phyloP scores from a whole-genome alignment of 37 sponge, comb jelly and placozoan species.

The Crambe crambe region DNA sequence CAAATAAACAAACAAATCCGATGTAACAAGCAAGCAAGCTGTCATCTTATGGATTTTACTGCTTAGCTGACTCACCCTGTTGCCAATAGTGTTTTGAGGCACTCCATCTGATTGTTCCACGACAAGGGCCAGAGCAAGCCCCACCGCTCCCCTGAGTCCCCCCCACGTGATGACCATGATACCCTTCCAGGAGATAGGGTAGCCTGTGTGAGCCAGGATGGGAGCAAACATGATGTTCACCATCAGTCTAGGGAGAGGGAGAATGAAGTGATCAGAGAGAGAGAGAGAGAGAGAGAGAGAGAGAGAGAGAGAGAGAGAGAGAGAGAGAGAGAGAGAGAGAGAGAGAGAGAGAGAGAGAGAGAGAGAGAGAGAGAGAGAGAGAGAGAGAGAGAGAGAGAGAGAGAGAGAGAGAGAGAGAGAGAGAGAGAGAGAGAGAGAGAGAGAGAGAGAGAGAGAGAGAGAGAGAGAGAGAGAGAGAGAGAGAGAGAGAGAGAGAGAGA shows the following conservation, averaged over 20 bases:
- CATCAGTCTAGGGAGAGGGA: slow-evolving; percentile 41
- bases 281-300: neutral
- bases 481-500: too few species aligned
- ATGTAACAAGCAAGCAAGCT: too few species aligned
- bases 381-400: too few species aligned
- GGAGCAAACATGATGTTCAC: slow-evolving; percentile 48
- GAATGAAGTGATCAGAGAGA: neutral
- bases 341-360: slow-evolving; percentile 11
- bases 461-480: too few species aligned
- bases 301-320: slow-evolving; percentile 18
- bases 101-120: slow-evolving; percentile 72
- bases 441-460: too few species aligned
- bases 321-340: slow-evolving; percentile 6
- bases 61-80: slow-evolving; percentile 72
- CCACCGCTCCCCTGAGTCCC: slow-evolving; percentile 92
- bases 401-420: too few species aligned
- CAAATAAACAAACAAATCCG: too few species aligned
- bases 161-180: slow-evolving; percentile 86
- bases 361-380: slow-evolving; percentile 1
- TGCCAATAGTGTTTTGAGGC: slow-evolving; percentile 52
- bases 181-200: slow-evolving; percentile 68
- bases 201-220: slow-evolving; percentile 78
- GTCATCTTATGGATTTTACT: too few species aligned
- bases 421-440: too few species aligned
- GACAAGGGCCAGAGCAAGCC: slow-evolving; percentile 85